Base-by-base conservation (phyloP, 1,140 invertebrate species). In the Drosophila nikananu region DNA sequence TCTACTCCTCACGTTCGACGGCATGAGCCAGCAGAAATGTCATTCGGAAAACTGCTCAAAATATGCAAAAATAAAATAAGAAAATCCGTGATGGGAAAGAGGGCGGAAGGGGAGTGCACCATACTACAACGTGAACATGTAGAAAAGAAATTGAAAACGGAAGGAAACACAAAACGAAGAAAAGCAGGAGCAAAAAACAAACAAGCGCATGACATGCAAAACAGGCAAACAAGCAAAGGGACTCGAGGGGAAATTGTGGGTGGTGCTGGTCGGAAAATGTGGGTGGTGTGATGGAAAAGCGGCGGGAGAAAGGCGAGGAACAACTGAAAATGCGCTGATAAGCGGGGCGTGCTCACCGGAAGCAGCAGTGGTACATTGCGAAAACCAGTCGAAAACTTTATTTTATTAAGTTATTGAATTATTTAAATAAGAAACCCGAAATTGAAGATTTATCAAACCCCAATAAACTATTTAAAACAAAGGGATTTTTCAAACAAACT, bases 141-240 rank as follows among this genome's bases (percentile, higher is more conserved):
- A 64, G 70, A 80, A 79, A 55, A 84, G 80, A 90, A 90, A 90
- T 89, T 86, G 81, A 86, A 89, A 90, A 70, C 86, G 86, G 86
- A 89, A 89, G 86, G 86, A 90, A 86, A 62, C 77, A 74, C 77
- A 80, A 73, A 77, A 77, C 55, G 63, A 77, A 46, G 55, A 77
- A 64, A 66, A 77, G 23, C 62, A 52, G 55, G 55, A 77, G 73
- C 72, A 81, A 80, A 90, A 78, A 84, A 81, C 86, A 89, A 89
- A 84, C 84, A 89, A 89, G 84, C 81, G 84, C 84, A 84, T 90
- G 84, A 89, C 84, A 89, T 89, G 84, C 84, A 89, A 90, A 89
- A 83, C 70, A 76, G 70, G 59, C 81, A 83, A 83, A 81, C 66
- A 82, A 80, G 51, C 49, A 67, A 60, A 49, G 67, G 70, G 59